Base-by-base conservation (phyloP, 2,113 vertebrate genomes). In the Podilymbus podiceps region DNA sequence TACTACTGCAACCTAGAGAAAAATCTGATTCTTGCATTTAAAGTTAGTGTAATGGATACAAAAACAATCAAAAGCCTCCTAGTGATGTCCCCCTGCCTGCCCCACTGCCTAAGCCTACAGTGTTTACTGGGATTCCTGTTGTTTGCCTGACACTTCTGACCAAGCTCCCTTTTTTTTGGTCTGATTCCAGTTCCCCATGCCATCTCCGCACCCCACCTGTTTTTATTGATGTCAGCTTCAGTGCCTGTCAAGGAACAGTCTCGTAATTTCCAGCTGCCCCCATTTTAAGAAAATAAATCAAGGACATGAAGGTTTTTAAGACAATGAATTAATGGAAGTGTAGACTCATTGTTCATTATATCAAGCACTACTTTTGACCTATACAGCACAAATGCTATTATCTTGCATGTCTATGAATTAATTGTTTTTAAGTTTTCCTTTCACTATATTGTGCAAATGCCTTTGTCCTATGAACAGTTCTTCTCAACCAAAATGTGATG, bases 261-360 rank as follows among this genome's bases (percentile, higher is more conserved):
- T 82, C 55, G 35, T 87, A 33, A 84, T 89, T 96, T 89, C 49
- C 38, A 79, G 25, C 59, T 92, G 71, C 21, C n/a, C 7, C 22
- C 31, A 23, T 91, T 95, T 93, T 91, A 92, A 86, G 81, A 81
- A 95, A 96, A 92, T 90, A 95, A 85, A 92, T 91, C 67, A 91
- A 89, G 89, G 92, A 73, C 74, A 66, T 69, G 56, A 89, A 95
- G 80, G 58, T 91, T 95, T 96, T 89, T 62, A 81, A 76, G 90
- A 22, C 40, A 72, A 66, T 58, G 77, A 83, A 91, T 89, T 94
- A 94, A 91, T 79, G 78, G 53, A 82, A 74, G 23, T 28, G 38
- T 79, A 59, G 80, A 58, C 74, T 78, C 52, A 42, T 85, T 53
- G 47, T 93, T 92, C 46, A 53, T 95, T 92, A 58, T 38, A 75